Evolutionary conservation across 2,888 invertebrate species (phyloP), one percentile per base, ranked within the genome.

Genomic region (Noctua comes): DNA sequence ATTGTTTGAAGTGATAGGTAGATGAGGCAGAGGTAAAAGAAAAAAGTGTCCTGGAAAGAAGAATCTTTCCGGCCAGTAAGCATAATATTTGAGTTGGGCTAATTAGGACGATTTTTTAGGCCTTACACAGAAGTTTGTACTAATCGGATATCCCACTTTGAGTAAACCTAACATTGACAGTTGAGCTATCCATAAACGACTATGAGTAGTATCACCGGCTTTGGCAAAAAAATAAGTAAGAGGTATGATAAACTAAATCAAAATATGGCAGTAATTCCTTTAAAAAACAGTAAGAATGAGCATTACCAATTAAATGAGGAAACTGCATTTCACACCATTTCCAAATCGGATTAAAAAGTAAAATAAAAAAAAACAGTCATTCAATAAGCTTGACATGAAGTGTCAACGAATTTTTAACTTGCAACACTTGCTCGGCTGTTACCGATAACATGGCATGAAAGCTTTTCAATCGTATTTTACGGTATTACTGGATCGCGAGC

Each of bases 361-460:
- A 57, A 31, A 7, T 40, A 46, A 36, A 81, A 87, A 78, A 77
- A 79, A 84, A 75, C 51, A 79, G 40, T 36, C 51, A 75, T 18
- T n/a, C 13, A 57, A 68, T 75, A 66, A 46, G 18, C 27, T 43
- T 77, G 54, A 77, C 62, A 43, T 64, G 83, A 89, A 88, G 88
- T 89, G 91, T 86, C 86, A 84, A 88, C 86, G 85, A 90, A 88
- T 91, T 90, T 85, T 92, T 87, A 92, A 93, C 92, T 91, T 90
- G 89, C 89, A 74, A 86, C 87, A 83, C 76, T 81, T 79, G 82
- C 79, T 81, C 74, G 77, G 80, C 86, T 85, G 86, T 87, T 88
- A 76, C 76, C 73, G 68, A 75, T 84, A 82, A 72, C 82, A 73
- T 79, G 81, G 77, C 86, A 88, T 79, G 87, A 86, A 85, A 80